Evolutionary conservation across 2,113 vertebrate genomes (phyloP).

Genomic region (Isichthys henryi): DNA sequence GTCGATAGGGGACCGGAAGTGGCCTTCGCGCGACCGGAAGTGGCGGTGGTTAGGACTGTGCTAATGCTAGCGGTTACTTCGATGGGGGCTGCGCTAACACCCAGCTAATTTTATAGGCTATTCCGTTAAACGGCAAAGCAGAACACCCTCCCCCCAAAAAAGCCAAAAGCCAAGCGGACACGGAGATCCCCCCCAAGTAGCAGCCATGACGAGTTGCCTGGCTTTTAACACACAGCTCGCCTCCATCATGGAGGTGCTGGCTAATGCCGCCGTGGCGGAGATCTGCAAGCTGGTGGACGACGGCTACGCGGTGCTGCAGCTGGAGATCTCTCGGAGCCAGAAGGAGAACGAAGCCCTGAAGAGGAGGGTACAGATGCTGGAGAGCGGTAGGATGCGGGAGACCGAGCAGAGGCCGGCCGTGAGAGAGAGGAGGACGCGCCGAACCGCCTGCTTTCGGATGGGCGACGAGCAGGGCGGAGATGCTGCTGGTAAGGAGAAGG

Average conservation of each 20-base stretch:
- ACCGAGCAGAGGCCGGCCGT: not conserved
- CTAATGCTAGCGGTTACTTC: not conserved
- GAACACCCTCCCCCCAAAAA: not conserved
- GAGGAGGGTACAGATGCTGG: slow-evolving; percentile 41
- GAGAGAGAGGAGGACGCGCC: slow-evolving; percentile 18
- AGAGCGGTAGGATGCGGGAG: slow-evolving; percentile 36
- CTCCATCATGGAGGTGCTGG: slow-evolving; percentile 48
- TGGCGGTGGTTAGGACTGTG: not conserved
- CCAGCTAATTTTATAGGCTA: not conserved
- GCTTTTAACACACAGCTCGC: slow-evolving; percentile 44
- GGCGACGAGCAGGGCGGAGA: not conserved
- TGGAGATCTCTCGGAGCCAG: slow-evolving; percentile 43
- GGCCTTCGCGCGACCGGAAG: not conserved
- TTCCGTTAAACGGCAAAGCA: not conserved
- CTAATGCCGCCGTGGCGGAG: slow-evolving; percentile 45
- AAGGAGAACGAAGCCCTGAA: slow-evolving; percentile 45
- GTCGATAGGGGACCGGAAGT: too few relatives aligned
- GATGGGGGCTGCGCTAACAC: not conserved
- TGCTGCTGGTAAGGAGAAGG: not conserved
- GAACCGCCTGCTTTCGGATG: not conserved
- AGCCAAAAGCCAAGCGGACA: not conserved
- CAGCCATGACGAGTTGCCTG: slow-evolving; percentile 45
- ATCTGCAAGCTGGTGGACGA: slow-evolving; percentile 48
- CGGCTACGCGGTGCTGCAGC: slow-evolving; percentile 39
- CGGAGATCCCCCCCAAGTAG: not conserved